Conservation (phyloP, 2,113 vertebrate genomes). For the Todiramphus chloris region DNA sequence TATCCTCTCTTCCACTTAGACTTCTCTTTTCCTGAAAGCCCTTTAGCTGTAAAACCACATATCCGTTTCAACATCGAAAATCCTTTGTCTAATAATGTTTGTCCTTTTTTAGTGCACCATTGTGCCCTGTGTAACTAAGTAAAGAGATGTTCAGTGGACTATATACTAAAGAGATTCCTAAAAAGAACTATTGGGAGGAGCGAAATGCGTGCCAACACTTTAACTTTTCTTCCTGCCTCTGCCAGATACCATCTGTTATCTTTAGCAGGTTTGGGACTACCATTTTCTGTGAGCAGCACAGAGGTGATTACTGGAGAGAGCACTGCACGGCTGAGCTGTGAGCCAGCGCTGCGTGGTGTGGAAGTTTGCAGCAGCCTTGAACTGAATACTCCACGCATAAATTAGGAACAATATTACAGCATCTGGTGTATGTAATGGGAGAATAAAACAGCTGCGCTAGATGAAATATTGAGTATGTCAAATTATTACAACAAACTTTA, state of each 20-base stretch:
- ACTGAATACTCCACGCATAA: neutral
- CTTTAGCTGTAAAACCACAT: neutral
- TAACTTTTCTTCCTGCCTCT: constrained; percentile 27
- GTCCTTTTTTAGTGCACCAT: neutral
- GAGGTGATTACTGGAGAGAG: neutral
- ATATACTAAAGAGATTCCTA: neutral
- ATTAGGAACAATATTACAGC: neutral
- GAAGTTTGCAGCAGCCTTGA: neutral
- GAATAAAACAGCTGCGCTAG: neutral
- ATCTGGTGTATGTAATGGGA: neutral
- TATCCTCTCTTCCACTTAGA: neutral
- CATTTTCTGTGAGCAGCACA: neutral
- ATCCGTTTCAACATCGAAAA: neutral
- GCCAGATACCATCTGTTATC: neutral
- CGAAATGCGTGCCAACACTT: neutral
- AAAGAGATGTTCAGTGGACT: neutral
- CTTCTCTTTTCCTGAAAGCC: neutral
- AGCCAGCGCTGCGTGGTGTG: neutral
- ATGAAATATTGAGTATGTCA: constrained; percentile 31
- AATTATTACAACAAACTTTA: constrained; percentile 14
- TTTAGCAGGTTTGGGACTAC: neutral
- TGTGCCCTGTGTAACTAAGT: neutral
- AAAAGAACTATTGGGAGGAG: neutral
- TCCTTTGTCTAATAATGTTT: neutral
- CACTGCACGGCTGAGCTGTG: neutral